These are phyloP conservation scores for Muscina levida DNA, from an alignment of 2,888 invertebrate genomes.

Conservation along the genomic window DNA sequence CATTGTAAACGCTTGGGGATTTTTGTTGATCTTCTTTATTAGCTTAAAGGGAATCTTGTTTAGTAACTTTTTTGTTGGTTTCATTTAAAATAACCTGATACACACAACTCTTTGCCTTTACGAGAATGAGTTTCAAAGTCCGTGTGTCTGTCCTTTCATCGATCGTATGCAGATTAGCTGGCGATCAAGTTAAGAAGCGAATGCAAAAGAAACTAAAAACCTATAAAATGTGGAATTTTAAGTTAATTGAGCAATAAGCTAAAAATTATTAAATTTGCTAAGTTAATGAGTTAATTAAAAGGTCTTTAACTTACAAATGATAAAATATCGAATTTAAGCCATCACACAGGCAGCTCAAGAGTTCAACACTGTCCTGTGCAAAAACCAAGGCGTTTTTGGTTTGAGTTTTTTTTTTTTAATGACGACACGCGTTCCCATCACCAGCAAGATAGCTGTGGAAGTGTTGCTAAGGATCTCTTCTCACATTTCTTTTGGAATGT, in stretches of 20 bases:
- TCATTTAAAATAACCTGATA: not conserved
- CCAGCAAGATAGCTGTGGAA: conserved; percentile 5
- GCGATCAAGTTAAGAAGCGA: conserved; percentile 31
- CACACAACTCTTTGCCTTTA: not conserved
- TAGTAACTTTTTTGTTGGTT: conserved; percentile 33
- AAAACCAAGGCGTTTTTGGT: conserved; percentile 9
- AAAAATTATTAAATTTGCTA: conserved; percentile 64
- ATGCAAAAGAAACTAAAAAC: conserved; percentile 30
- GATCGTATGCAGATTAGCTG: conserved; percentile 51
- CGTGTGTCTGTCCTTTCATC: not conserved
- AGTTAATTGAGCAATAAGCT: conserved; percentile 63
- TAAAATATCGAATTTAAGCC: conserved; percentile 63
- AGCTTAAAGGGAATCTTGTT: conserved; percentile 48
- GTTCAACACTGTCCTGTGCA: no score
- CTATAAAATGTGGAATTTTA: conserved; percentile 64
- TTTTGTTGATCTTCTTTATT: no score
- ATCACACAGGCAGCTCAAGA: conserved; percentile 39
- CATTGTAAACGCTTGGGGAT: not conserved
- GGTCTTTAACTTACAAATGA: conserved; percentile 61
- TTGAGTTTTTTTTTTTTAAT: not conserved
- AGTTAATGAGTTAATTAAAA: conserved; percentile 64
- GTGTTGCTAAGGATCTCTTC: conserved; percentile 3
- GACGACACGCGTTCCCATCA: conserved; percentile 31
- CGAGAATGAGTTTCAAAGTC: not conserved
- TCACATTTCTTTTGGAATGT: conserved; percentile 26